A percentile compares a stretch with the other conserved stretches of the same genome.
phyloP scores from a whole-genome alignment of 2,888 invertebrate species.

The Meiosimyza platycephala region DNA sequence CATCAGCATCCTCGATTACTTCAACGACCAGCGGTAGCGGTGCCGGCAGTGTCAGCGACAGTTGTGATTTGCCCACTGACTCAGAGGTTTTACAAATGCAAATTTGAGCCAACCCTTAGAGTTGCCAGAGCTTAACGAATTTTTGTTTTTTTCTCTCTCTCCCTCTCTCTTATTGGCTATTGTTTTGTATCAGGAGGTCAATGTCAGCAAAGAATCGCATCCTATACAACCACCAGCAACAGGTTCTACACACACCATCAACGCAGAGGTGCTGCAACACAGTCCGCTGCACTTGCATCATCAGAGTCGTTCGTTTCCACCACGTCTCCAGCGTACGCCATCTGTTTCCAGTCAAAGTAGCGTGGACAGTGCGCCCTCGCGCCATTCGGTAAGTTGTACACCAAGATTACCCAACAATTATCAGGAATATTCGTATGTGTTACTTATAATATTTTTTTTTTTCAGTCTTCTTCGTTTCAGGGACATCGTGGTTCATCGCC shows the following conservation, averaged over 20 bases:
- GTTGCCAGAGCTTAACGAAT: no score
- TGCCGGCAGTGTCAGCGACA: conserved; percentile 63
- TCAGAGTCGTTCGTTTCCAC: conserved; percentile 77
- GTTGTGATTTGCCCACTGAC: conserved; percentile 65
- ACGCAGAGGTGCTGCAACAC: conserved; percentile 68
- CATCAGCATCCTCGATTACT: conserved; percentile 65
- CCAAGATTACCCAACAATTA: neutral
- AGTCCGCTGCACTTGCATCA: conserved; percentile 73
- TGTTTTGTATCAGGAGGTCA: conserved; percentile 72
- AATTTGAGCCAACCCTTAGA: no score
- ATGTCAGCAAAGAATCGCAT: conserved; percentile 74
- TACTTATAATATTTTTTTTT: neutral
- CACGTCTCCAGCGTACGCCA: conserved; percentile 79
- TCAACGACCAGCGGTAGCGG: conserved; percentile 64
- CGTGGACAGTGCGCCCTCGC: conserved; percentile 79
- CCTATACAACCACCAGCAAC: conserved; percentile 72
- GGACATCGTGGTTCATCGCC: conserved; percentile 86
- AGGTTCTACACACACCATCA: conserved; percentile 62
- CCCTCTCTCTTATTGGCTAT: neutral
- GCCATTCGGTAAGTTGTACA: conserved; percentile 67
- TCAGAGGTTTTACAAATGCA: conserved; percentile 58
- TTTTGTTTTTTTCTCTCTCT: neutral
- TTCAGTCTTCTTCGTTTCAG: conserved; percentile 48
- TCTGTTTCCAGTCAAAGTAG: conserved; percentile 87
- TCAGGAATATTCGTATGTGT: neutral